Evolutionary conservation across 30 jellyfish, hydroid and myxozoan species (phyloP), one percentile per base, ranked within the genome.

Genomic region (Pseudorhiza aurosa): DNA sequence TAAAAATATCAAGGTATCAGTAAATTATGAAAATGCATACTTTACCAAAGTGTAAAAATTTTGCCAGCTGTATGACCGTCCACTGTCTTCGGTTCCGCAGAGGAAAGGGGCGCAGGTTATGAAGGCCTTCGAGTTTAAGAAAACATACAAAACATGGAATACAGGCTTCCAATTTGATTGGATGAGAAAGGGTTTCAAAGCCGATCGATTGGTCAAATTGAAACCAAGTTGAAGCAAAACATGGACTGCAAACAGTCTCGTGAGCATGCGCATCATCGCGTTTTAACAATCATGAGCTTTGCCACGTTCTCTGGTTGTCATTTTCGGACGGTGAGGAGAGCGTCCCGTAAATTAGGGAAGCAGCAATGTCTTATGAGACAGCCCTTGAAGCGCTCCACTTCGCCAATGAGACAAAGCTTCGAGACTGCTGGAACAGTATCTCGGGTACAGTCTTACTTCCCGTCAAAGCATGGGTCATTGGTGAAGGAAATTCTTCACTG

Each of bases 221-320:
- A 7, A 3, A 6, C 57, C 2, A 1, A 35, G 67, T 53, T 2
- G 4, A 6, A 19, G 12, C 6, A 53, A 53, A 53, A 53, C 35
- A 2, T 53, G 67, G 67, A 53, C 3, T 3, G 19, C 36, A 21
- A 53, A 2, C 39, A 15, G 22, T 6, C 36, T 1, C 24, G 5
- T 15, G 36, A 53, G 67, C 67, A 53, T 53, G 67, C 67, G 67
- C 35, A 6, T 18, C 4, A 14, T 2, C n/a, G 33, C 5, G 36
- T 1, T 1, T 18, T 5, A 19, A 4, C 32, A 19, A 17, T 55
- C 77, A n/a, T 64, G 77, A 64, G n/a, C 7, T 30, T 15, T 64
- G 77, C 77, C 77, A 64, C 77, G 77, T 64, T 35, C 77, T 14
- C 36, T 53, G 67, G 4, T 53, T 5, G 39, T 17, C 5, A 6